Evolutionary conservation across 2,888 invertebrate species (phyloP).

Genomic region (Sclerodermus sp.): DNA sequence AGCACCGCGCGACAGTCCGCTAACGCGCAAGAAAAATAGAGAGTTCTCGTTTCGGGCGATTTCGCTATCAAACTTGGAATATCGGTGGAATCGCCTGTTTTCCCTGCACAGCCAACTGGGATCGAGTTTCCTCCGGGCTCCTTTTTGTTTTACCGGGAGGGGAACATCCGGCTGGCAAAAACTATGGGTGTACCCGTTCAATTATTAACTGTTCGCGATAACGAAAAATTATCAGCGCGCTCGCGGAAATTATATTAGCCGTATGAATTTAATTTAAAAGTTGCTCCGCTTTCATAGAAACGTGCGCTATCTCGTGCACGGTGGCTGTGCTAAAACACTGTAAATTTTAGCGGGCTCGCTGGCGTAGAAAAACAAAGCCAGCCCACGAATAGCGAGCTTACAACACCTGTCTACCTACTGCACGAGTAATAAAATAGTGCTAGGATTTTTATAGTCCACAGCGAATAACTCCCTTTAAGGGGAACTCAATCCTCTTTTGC

Average conservation of each 20-base stretch:
- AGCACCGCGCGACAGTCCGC: too few relatives aligned
- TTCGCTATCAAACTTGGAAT: too few relatives aligned
- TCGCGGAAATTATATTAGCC: not conserved
- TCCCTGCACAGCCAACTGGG: too few relatives aligned
- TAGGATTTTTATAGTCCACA: too few relatives aligned
- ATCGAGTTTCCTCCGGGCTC: too few relatives aligned
- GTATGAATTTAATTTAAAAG: not conserved
- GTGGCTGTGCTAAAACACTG: not conserved
- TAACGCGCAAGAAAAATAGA: too few relatives aligned
- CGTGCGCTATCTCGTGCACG: conserved; percentile 6
- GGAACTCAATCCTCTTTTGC: conserved; percentile 11
- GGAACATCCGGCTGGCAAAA: too few relatives aligned
- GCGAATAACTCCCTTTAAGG: too few relatives aligned
- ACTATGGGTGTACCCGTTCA: not conserved
- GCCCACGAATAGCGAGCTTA: not conserved
- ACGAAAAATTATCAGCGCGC: not conserved
- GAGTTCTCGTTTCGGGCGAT: too few relatives aligned
- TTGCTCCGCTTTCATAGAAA: not conserved
- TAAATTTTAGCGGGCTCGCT: conserved; percentile 2
- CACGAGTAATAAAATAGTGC: not conserved
- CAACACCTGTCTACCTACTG: not conserved
- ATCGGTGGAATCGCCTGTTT: too few relatives aligned
- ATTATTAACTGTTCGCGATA: not conserved
- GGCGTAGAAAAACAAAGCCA: not conserved
- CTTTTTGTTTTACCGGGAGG: too few relatives aligned